A percentile compares a stretch with the other conserved stretches of the same genome.
These are phyloP conservation scores for Thalassarche chlororhynchos DNA, from an alignment of 2,113 vertebrate genomes.

Conservation along the genomic window DNA sequence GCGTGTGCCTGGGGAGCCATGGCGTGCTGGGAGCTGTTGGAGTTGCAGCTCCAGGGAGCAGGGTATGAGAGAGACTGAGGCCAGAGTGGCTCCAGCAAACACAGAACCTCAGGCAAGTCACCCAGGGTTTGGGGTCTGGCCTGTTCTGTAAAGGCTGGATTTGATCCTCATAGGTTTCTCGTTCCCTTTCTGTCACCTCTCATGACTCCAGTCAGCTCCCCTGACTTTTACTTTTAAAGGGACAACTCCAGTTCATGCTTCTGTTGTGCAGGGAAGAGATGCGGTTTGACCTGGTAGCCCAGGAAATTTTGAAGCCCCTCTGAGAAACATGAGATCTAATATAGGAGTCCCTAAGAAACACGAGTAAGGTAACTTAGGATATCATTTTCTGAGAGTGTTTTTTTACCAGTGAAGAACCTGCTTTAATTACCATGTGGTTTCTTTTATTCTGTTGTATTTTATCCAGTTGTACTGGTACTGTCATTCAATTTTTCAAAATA, in stretches of 20 bases:
- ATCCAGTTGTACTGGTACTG: neutral
- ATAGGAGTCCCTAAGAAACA: neutral
- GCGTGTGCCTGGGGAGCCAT: neutral
- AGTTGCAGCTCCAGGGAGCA: neutral
- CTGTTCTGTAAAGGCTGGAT: accelerated
- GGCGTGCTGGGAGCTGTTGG: accelerated
- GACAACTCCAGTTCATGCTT: neutral
- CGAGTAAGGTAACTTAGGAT: neutral
- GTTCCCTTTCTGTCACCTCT: neutral
- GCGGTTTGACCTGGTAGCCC: neutral
- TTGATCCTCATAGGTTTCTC: neutral
- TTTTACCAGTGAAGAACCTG: neutral
- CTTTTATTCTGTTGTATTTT: neutral
- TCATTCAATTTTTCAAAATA: neutral
- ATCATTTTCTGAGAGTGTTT: neutral
- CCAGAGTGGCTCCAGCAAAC: neutral
- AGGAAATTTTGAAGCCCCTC: neutral
- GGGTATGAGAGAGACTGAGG: neutral
- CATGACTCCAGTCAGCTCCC: neutral
- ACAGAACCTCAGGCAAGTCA: neutral
- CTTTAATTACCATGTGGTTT: neutral
- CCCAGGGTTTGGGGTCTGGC: neutral
- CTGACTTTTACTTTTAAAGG: neutral
- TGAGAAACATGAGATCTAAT: neutral
- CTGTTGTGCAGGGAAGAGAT: neutral